These are phyloP conservation scores for Polymixis flavicincta DNA, from an alignment of 2,888 invertebrate genomes.

Conservation along the genomic window DNA sequence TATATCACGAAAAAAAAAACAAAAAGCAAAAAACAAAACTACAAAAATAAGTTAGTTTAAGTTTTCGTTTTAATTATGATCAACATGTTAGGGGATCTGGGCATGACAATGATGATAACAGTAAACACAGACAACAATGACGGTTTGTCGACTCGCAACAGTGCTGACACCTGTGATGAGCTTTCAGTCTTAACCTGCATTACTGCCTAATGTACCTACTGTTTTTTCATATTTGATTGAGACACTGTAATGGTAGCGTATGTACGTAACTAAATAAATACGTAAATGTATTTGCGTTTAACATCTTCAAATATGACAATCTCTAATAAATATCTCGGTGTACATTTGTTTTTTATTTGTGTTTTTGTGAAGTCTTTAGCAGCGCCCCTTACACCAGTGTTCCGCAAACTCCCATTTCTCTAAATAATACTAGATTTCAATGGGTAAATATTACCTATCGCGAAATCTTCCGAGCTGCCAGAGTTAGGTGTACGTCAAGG, in stretches of 20 bases:
- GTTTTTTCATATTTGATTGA: neutral
- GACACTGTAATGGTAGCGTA: too few species aligned
- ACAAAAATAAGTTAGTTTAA: too few species aligned
- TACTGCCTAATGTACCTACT: neutral
- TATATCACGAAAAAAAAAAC: too few species aligned
- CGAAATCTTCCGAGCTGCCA: neutral
- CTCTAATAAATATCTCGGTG: constrained; percentile 34
- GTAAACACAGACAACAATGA: too few species aligned
- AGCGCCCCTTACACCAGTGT: neutral
- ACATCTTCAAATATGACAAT: constrained; percentile 23
- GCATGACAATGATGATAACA: too few species aligned
- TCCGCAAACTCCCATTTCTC: neutral
- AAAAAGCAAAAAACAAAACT: too few species aligned
- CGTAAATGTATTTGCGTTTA: neutral
- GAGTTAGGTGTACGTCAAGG: neutral
- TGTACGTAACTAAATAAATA: too few species aligned
- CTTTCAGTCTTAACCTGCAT: neutral
- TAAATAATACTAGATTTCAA: neutral
- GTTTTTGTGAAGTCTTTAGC: too few species aligned
- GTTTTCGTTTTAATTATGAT: too few species aligned
- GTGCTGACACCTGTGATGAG: too few species aligned
- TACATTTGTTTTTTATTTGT: constrained; percentile 17
- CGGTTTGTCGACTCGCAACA: too few species aligned
- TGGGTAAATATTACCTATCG: neutral
- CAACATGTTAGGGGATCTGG: too few species aligned